A percentile compares a stretch with the other conserved stretches of the same genome.
Evolutionary conservation across 2,113 vertebrate genomes (phyloP).

Genomic region (Apistogramma diplotaenia): DNA sequence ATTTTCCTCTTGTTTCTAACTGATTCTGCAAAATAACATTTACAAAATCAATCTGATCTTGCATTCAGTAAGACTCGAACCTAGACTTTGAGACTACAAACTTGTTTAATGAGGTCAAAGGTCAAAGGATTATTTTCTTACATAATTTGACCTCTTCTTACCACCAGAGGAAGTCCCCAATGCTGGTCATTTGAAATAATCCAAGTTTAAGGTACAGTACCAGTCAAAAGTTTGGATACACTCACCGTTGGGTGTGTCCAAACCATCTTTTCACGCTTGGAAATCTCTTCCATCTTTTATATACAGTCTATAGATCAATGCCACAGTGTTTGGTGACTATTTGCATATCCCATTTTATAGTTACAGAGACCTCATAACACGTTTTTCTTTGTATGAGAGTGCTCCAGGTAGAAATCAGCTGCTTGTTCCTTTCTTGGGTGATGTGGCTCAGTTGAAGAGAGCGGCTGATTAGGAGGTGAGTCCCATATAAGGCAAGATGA

Average conservation of each 20-base stretch:
- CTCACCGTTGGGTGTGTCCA: no score
- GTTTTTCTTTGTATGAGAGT: constrained; percentile 13
- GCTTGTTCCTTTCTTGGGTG: neutral
- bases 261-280: neutral
- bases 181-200: neutral
- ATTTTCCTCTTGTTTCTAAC: neutral
- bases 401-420: constrained; percentile 16
- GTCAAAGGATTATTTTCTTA: neutral
- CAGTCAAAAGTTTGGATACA: no score
- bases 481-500: constrained; percentile 29
- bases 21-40: neutral
- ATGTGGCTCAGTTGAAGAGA: constrained; percentile 1
- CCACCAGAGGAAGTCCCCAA: neutral
- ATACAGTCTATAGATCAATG: neutral
- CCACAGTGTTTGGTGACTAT: neutral
- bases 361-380: neutral
- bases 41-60: neutral
- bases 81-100: neutral
- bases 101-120: neutral
- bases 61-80: neutral
- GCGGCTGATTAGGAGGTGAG: constrained; percentile 33
- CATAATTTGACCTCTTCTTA: neutral
- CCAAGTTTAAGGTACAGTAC: neutral
- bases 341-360: neutral
- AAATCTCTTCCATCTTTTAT: neutral